Evolutionary conservation across 1,140 invertebrate species (phyloP), one percentile per base, ranked within the genome.

Genomic region (Drosophila tsacasi): DNA sequence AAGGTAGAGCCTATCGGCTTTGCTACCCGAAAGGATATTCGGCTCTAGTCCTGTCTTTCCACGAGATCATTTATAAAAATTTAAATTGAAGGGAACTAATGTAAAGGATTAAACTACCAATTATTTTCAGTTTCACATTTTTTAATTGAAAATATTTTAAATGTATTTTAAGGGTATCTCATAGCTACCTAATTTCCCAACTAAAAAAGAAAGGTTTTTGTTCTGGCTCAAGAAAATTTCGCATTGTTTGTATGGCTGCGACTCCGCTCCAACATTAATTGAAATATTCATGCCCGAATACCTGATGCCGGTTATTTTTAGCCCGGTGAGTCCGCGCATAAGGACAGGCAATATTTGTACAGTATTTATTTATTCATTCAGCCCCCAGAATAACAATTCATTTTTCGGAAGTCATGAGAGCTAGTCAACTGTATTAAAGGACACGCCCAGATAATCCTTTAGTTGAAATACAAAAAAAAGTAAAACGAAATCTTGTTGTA

Each of bases 201-300:
- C 12, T 3, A 55, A 55, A 50, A 12, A 17, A n/a, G 9, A n/a
- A 15, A 9, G 9, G 3, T 13, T 65, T 42, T 32, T 7, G 2
- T 59, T 60, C 13, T 12, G 65, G 44, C 66, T 64, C 67, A 83
- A 79, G 80, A 76, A 63, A 67, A 63, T 66, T 76, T 64, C 42
- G 59, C 62, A 74, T 65, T 50, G 71, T 63, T 76, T 40, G 55
- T 54, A 21, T 54, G 58, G 60, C 13, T 57, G 23, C 39, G 64
- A 58, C 60, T 55, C 25, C 12, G 23, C 50, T 46, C 5, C 63
- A 58, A 76, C 81, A 90, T 89, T 81, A 87, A 89, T 87, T 90
- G 81, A 87, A 87, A 89, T 87, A 87, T 87, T 87, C 74, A 87
- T 79, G 66, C 54, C 76, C 23, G 46, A 60, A 50, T 72, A 37